These are phyloP conservation scores for Hypena proboscidalis DNA, from an alignment of 2,888 invertebrate species.

Conservation along the genomic window DNA sequence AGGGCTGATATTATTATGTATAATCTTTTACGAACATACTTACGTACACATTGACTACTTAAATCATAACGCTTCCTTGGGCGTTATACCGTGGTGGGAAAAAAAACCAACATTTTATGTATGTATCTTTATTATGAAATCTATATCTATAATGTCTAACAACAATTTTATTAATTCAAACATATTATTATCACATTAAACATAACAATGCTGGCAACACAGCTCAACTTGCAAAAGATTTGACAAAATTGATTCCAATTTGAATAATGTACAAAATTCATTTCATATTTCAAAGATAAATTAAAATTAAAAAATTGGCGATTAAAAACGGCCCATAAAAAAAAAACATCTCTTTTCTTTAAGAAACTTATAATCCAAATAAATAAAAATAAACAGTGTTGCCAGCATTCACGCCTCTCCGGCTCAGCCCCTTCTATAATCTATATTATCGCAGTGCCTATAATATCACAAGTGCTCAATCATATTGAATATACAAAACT, in stretches of 20 bases:
- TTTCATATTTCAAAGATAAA: no score
- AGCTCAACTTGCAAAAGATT: no score
- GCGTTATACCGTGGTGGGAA: no score
- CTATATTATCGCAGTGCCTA: conserved; percentile 4
- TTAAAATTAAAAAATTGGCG: no score
- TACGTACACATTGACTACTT: no score
- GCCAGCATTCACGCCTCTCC: conserved; percentile 18
- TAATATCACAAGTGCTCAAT: background rate
- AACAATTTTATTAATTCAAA: conserved; percentile 1
- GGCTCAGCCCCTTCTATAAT: conserved; percentile 12
- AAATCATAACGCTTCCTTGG: no score
- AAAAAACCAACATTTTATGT: background rate
- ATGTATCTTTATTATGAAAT: conserved; percentile 86
- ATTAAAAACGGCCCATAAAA: no score
- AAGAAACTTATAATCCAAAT: background rate
- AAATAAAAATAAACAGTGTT: conserved; percentile 14
- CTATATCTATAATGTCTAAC: conserved; percentile 6
- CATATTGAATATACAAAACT: background rate
- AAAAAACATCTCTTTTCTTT: no score
- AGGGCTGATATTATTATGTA: no score
- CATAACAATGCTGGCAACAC: conserved; percentile 11
- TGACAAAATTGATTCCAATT: no score
- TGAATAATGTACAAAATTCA: no score
- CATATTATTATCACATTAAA: conserved; percentile 1
- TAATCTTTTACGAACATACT: no score